These are phyloP conservation scores for Tigriopus californicus DNA, from an alignment of 2,888 invertebrate species.

Conservation along the genomic window DNA sequence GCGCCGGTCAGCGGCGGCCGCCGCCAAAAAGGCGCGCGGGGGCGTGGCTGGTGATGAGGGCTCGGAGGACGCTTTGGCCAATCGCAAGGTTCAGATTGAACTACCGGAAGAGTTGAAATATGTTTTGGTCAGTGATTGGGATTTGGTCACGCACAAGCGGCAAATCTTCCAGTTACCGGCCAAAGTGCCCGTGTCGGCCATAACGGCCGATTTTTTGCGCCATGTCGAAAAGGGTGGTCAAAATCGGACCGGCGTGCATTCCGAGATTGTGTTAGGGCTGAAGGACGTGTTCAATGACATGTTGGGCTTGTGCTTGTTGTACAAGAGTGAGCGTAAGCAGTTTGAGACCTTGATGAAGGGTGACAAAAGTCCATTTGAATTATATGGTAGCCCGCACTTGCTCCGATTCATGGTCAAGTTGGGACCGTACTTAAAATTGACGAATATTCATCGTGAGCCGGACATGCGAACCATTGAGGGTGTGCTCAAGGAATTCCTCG, in stretches of 20 bases:
- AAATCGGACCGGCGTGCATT: not conserved
- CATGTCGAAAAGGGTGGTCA: not conserved
- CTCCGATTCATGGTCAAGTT: not conserved
- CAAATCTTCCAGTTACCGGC: conserved; percentile 6
- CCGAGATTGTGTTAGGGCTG: not conserved
- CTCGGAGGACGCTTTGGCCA: not conserved
- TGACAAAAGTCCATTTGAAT: not conserved
- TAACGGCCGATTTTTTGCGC: not conserved
- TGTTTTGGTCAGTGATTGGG: conserved; percentile 1
- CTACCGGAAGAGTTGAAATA: conserved; percentile 4
- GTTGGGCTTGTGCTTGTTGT: not conserved
- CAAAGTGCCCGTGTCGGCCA: not conserved
- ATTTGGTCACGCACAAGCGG: not conserved
- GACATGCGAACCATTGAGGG: not conserved
- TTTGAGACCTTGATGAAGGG: not conserved
- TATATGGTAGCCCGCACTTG: conserved; percentile 2
- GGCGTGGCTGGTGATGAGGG: not conserved
- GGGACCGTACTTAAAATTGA: not conserved
- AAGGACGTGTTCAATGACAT: not conserved
- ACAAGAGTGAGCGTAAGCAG: not conserved
- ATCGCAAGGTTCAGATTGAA: not conserved
- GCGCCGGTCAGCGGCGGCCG: not conserved
- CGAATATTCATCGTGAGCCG: not conserved
- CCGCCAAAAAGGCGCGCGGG: not conserved
- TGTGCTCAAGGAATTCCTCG: not conserved